These are phyloP conservation scores for Manis pentadactyla DNA, from an alignment of 2,797 vertebrate genomes.

Conservation along the genomic window DNA sequence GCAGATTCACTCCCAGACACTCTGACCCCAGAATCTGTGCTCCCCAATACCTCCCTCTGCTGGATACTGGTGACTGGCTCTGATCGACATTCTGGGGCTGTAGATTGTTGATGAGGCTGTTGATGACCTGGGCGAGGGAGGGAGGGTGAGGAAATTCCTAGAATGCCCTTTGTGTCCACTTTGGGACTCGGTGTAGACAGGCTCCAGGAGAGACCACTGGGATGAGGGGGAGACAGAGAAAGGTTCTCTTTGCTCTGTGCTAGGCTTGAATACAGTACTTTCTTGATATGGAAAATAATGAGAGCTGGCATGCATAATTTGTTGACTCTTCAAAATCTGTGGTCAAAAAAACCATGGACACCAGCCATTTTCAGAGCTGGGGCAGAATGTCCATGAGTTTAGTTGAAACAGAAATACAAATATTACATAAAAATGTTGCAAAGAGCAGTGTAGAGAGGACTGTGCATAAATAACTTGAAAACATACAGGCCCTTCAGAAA, in stretches of 20 bases:
- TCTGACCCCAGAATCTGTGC: background rate
- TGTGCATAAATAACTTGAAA: background rate
- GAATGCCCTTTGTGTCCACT: background rate
- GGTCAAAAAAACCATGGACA: background rate
- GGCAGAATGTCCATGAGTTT: background rate
- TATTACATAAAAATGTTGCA: background rate
- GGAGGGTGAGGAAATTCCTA: background rate
- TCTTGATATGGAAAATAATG: background rate
- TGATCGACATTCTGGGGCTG: background rate
- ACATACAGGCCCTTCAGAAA: background rate
- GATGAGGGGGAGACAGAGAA: background rate
- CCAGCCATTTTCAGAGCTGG: background rate
- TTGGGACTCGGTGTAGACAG: background rate
- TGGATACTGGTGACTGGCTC: background rate
- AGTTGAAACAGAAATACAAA: background rate
- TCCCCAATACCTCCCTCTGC: background rate
- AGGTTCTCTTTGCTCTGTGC: background rate
- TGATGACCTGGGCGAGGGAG: background rate
- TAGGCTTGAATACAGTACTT: background rate
- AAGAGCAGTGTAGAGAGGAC: background rate
- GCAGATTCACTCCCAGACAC: background rate
- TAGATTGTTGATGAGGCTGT: background rate
- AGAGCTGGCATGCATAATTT: background rate
- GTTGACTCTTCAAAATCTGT: constrained; percentile 7
- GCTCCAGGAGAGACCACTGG: background rate